Conservation (phyloP, 2,113 vertebrate species). For the Thalassarche chlororhynchos region DNA sequence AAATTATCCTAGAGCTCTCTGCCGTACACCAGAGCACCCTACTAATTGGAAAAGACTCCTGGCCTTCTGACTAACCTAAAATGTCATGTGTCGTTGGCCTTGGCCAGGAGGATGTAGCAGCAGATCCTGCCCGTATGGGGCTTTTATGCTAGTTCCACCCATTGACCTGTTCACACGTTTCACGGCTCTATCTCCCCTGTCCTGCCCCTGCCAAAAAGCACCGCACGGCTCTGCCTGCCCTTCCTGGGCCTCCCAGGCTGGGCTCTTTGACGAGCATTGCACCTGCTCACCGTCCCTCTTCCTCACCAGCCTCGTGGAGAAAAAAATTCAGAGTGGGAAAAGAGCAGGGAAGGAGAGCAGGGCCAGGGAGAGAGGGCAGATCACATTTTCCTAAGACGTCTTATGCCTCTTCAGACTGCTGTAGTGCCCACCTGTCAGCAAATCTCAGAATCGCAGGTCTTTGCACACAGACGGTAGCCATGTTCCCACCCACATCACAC, state of each 20-base stretch:
- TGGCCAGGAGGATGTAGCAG: not conserved
- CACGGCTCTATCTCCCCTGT: not conserved
- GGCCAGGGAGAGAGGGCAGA: not conserved
- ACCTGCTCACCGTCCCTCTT: not conserved
- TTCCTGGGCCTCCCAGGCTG: not conserved
- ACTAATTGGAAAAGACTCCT: not conserved
- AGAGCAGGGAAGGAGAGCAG: not conserved
- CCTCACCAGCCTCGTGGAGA: rapidly evolving
- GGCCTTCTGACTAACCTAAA: not conserved
- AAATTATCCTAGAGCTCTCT: not conserved
- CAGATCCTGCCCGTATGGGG: not conserved
- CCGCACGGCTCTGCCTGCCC: not conserved
- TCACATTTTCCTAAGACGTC: not conserved
- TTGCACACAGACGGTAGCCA: rapidly evolving
- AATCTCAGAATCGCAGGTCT: not conserved
- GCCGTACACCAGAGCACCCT: not conserved
- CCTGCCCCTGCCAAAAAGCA: not conserved
- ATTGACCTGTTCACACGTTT: not conserved
- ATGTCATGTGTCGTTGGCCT: not conserved
- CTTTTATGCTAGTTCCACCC: not conserved
- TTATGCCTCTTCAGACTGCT: not conserved
- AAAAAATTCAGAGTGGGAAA: not conserved
- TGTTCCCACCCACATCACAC: not conserved
- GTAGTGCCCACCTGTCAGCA: not conserved
- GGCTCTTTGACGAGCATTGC: not conserved